A percentile compares a stretch with the other conserved stretches of the same genome.
phyloP scores from a whole-genome alignment of 1,140 invertebrate genomes.

The Branchinecta lynchi region DNA sequence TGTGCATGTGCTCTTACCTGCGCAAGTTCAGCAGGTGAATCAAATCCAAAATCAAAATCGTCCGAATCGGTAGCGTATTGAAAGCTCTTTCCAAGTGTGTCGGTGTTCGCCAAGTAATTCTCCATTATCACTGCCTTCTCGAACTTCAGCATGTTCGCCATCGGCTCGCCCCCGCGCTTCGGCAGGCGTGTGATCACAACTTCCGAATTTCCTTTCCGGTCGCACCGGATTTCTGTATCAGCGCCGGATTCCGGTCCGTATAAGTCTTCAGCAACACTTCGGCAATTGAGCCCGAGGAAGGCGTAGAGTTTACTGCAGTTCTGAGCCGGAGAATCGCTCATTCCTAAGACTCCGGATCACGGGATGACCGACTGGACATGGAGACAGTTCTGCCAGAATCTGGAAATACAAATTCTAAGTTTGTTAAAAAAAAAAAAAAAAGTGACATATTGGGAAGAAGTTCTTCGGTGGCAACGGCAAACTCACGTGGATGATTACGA shows the following conservation, averaged over 20 bases:
- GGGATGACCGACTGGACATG: neutral
- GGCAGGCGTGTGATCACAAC: neutral
- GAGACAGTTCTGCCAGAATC: neutral
- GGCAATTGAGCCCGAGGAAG: neutral
- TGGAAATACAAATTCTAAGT: neutral
- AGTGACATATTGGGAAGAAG: too few species aligned
- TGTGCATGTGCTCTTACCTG: neutral
- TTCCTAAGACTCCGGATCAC: neutral
- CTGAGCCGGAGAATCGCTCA: neutral
- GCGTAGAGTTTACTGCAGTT: neutral
- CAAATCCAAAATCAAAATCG: conserved; percentile 9
- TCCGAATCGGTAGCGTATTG: neutral
- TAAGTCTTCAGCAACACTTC: neutral
- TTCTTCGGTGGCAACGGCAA: too few species aligned
- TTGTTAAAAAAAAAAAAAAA: too few species aligned
- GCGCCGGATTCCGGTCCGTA: neutral
- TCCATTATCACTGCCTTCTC: neutral
- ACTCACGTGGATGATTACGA: too few species aligned
- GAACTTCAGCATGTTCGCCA: neutral
- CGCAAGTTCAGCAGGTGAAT: neutral
- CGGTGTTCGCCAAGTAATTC: neutral
- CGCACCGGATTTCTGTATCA: neutral
- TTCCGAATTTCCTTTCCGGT: neutral
- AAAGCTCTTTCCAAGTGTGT: neutral
- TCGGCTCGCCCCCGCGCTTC: neutral